Base-by-base conservation (phyloP, 2,797 vertebrate species). In the Gambusia yucatana region DNA sequence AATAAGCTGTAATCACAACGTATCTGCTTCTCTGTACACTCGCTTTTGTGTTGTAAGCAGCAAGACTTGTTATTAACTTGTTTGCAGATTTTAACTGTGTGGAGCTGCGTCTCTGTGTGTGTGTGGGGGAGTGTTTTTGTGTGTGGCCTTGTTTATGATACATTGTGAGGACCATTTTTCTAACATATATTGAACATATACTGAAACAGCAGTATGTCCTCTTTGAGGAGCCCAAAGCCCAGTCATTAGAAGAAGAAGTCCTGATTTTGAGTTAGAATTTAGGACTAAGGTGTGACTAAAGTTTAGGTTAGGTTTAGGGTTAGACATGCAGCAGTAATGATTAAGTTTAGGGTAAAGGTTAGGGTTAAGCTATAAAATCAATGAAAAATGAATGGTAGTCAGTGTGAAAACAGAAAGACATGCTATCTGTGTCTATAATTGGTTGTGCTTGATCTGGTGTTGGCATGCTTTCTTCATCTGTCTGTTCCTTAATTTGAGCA, bases 401-500 rank as follows among this genome's bases (percentile, higher is more conserved):
- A 25, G 8, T 25, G 22, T 50, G 20, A 50, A 25, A 25, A 25
- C 50, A 52, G 50, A 52, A 52, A 52, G 8, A 25, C 50, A 25
- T 9, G 22, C 22, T 10, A 10, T 52, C 6, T 52, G 50, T 52
- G 50, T 84, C 39, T 67, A 28, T 81, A 57, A 77, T 13, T 14
- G 5, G 78, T 10, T 79, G 39, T 67, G 48, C 48, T 69, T 75
- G 33, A 67, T 79, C 20, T 9, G 39, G 50, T 72, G 59, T 72
- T 74, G 36, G 61, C 70, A 47, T 41, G 47, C 17, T 1, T 76
- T 88, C 61, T 81, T 76, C 33, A 47, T 76, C 72, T 77, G 72
- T 79, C 81, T 57, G 63, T 69, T 81, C 79, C 55, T 76, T 88
- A 79, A 92, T 86, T 87, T 86, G 84, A 86, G 75, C 74, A 75